Base-by-base conservation (phyloP, 2,888 invertebrate species). In the Aleiodes testaceus region DNA sequence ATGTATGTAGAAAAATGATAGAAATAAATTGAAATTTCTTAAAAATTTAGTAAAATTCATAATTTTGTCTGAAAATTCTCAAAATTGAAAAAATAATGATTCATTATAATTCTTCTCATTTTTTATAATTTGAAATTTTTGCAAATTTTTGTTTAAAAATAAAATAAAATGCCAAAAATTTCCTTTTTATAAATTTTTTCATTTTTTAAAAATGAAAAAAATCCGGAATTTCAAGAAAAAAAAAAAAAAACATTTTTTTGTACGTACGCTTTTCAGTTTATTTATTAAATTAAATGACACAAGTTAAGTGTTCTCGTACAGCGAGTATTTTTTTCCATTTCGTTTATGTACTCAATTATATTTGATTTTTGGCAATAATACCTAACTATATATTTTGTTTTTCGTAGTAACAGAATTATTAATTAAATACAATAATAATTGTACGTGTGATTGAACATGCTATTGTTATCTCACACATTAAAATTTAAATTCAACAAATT, bases 251-350 rank as follows among this genome's bases (percentile, higher is more conserved):
- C 11, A 42, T 71, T 68, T 65, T 78, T 73, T 82, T 82, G 85
- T 86, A 87, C 84, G 83, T 87, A 87, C 87, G 85, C 81, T 81
- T 87, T 87, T 86, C 81, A 82, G 82, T 84, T 87, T 87, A 86
- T 83, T 86, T 85, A 86, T 87, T 87, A 87, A 87, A 85, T 87
- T 84, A 84, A 78, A 86, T 85, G 86, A 85, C 85, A 87, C 83
- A 84, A 84, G 80, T 85, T 85, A 86, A 85, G 85, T 84, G 81
- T 84, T 85, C 82, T 84, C 83, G 82, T 87, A 85, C 85, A 86
- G 82, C 80, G 83, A 85, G 82, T 84, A 75, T 79, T 75, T 75
- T 80, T 36, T 36, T 36, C 36, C 5, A n/a, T 26, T 36, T 36
- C 36, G 9, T 36, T 36, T 82, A 84, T 83, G 80, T 84, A 82